phyloP scores from a whole-genome alignment of 1,140 invertebrate genomes.

The Tyrophagus putrescentiae region DNA sequence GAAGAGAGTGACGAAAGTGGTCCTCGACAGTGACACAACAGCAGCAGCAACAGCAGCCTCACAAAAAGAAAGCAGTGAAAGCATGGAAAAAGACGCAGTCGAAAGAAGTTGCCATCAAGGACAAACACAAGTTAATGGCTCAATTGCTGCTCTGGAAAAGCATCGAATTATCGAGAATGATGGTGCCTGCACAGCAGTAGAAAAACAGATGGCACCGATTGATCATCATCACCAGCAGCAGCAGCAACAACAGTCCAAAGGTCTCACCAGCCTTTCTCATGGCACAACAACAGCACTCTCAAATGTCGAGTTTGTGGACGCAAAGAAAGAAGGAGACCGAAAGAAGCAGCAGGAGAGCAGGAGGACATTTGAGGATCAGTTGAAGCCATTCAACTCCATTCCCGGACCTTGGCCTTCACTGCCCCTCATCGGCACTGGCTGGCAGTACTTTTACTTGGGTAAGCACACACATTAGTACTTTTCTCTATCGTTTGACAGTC shows the following conservation, averaged over 20 bases:
- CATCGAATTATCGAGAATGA: not conserved
- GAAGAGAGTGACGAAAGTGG: too few species aligned
- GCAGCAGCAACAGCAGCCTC: not conserved
- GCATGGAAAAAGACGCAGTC: not conserved
- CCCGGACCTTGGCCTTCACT: conserved; percentile 53
- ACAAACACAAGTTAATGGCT: not conserved
- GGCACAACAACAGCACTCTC: too few species aligned
- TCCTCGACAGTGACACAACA: too few species aligned
- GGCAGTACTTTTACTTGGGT: conserved; percentile 46
- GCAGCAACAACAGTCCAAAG: too few species aligned
- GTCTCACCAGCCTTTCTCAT: too few species aligned
- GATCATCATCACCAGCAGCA: too few species aligned
- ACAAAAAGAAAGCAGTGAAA: not conserved
- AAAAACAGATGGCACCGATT: too few species aligned
- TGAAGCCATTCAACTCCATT: conserved; percentile 34
- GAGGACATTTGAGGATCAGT: conserved; percentile 3
- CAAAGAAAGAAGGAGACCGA: too few species aligned
- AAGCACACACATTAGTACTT: not conserved
- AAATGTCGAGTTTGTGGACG: too few species aligned
- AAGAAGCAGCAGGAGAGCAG: not conserved
- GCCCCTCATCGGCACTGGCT: conserved; percentile 60
- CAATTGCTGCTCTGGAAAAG: not conserved
- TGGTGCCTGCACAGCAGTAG: not conserved
- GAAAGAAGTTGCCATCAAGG: not conserved
- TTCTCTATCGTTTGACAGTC: not conserved